Conservation (phyloP, 2,888 invertebrate genomes). For the Augochlorella aurata region DNA sequence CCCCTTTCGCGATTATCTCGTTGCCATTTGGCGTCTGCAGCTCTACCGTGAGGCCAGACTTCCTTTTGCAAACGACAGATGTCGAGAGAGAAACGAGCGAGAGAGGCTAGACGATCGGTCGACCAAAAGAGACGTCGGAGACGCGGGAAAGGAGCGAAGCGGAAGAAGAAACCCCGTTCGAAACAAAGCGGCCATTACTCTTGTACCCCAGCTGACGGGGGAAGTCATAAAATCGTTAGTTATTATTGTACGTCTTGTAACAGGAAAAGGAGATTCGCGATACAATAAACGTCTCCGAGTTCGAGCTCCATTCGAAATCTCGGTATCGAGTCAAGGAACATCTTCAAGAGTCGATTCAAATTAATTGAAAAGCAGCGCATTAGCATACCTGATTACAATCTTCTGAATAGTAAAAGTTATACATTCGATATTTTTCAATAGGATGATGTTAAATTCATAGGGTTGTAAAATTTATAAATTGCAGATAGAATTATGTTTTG, state of each 20-base stretch:
- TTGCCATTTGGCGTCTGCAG: slow-evolving; percentile 33
- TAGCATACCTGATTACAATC: background rate
- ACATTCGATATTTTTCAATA: background rate
- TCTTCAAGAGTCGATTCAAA: too few species aligned
- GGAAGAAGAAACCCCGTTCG: slow-evolving; percentile 43
- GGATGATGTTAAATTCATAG: too few species aligned
- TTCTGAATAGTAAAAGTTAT: background rate
- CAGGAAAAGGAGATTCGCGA: slow-evolving; percentile 8
- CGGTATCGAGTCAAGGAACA: background rate
- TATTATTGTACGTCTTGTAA: slow-evolving; percentile 41
- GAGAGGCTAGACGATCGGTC: slow-evolving; percentile 32
- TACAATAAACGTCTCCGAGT: background rate
- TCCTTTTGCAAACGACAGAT: slow-evolving; percentile 41
- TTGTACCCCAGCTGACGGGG: slow-evolving; percentile 58
- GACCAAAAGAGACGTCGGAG: slow-evolving; percentile 40
- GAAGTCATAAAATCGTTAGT: slow-evolving; percentile 48
- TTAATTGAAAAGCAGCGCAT: background rate
- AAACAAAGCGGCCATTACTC: slow-evolving; percentile 61
- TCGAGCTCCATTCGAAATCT: background rate
- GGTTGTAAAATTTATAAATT: too few species aligned
- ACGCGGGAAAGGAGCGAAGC: slow-evolving; percentile 35
- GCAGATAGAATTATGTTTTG: too few species aligned
- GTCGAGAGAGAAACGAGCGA: slow-evolving; percentile 35
- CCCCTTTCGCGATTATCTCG: slow-evolving; percentile 32
- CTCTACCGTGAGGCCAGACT: slow-evolving; percentile 30